These are phyloP conservation scores for Seladonia tumulorum DNA, from an alignment of 2,888 invertebrate genomes.

Conservation along the genomic window DNA sequence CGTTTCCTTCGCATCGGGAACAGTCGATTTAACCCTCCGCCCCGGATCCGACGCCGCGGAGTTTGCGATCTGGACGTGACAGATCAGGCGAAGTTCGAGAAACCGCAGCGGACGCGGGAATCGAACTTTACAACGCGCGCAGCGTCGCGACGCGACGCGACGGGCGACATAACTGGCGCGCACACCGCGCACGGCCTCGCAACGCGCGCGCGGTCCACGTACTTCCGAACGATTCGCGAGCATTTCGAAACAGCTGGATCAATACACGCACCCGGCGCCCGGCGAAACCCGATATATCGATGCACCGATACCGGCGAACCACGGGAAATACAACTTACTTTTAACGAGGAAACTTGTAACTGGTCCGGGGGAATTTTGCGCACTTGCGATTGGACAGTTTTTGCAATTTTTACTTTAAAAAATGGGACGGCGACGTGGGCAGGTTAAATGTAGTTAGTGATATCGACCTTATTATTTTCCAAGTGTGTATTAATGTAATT, in stretches of 20 bases:
- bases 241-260: not conserved
- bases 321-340: not conserved
- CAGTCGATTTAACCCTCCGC: conserved; percentile 60
- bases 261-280: not conserved
- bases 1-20: conserved; percentile 55
- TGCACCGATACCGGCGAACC: not conserved
- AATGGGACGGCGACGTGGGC: too few relatives aligned
- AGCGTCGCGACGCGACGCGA: conserved; percentile 8
- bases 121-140: conserved; percentile 65
- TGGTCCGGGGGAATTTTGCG: not conserved
- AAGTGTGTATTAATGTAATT: too few relatives aligned
- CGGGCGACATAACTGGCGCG: conserved; percentile 59
- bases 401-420: not conserved
- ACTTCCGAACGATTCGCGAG: not conserved
- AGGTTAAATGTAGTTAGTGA: not conserved
- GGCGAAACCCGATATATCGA: not conserved
- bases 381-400: not conserved
- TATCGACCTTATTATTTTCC: too few relatives aligned
- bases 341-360: not conserved
- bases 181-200: conserved; percentile 31
- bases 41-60: conserved; percentile 38
- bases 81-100: conserved; percentile 67
- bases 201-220: conserved; percentile 15
- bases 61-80: conserved; percentile 67
- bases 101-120: conserved; percentile 68